Evolutionary conservation across 2,113 vertebrate species (phyloP).

Genomic region (Serinus canaria): DNA sequence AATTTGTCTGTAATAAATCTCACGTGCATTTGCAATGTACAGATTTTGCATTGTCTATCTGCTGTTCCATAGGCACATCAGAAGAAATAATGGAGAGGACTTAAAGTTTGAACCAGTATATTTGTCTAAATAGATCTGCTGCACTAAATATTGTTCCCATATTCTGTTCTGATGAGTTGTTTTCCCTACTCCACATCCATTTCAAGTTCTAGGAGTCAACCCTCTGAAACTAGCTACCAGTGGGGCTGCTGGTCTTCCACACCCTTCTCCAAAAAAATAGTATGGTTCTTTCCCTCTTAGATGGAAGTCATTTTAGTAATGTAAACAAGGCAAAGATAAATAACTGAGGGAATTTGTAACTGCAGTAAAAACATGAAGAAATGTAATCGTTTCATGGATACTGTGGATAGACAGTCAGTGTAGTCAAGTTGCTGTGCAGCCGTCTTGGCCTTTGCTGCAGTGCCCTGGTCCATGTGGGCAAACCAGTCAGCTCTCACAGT

Average conservation of each 20-base stretch:
- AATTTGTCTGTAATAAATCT: slow-evolving; percentile 46
- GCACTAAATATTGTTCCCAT: not conserved
- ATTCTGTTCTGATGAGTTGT: not conserved
- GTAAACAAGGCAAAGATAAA: not conserved
- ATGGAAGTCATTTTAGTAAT: not conserved
- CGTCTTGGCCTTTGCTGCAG: accelerated
- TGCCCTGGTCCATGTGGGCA: not conserved
- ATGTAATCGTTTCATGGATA: not conserved
- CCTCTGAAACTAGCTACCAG: not conserved
- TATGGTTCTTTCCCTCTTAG: not conserved
- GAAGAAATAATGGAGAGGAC: not conserved
- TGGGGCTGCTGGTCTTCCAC: not conserved
- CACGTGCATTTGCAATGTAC: not conserved
- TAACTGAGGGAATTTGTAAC: not conserved
- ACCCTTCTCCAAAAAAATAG: not conserved
- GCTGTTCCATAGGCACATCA: not conserved
- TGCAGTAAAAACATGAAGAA: not conserved
- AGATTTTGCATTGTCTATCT: not conserved
- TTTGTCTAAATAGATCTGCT: not conserved
- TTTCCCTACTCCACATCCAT: not conserved
- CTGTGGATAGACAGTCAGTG: accelerated
- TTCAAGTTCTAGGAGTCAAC: not conserved
- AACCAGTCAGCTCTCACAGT: not conserved
- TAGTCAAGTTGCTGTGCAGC: accelerated
- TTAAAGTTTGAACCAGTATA: not conserved